Evolutionary conservation across 2,113 vertebrate genomes (phyloP).

Genomic region (Symphodus melops): DNA sequence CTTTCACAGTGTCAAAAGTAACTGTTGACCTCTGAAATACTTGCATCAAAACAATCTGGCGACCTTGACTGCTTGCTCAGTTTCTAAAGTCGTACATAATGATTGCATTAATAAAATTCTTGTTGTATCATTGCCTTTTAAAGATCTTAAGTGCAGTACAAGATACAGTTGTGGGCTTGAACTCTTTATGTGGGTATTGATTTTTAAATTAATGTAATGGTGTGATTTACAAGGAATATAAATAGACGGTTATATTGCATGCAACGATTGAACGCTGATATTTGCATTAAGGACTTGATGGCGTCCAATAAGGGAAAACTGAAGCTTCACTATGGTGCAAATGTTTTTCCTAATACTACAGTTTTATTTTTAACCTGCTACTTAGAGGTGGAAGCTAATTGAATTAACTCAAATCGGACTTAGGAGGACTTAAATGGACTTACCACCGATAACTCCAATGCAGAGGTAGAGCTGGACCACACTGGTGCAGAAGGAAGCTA

Average conservation of each 20-base stretch:
- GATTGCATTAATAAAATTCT: no score
- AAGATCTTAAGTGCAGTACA: background rate
- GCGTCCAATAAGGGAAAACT: background rate
- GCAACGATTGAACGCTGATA: background rate
- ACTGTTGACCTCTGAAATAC: background rate
- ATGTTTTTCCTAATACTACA: background rate
- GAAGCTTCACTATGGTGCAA: background rate
- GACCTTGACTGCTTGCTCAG: no score
- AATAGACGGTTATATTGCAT: background rate
- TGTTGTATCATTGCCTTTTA: background rate
- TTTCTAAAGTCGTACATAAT: no score
- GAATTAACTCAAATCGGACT: slow-evolving; percentile 19
- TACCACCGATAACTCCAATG: slow-evolving; percentile 93
- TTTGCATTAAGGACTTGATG: background rate
- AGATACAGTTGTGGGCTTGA: background rate
- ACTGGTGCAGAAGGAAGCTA: slow-evolving; percentile 90
- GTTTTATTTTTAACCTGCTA: slow-evolving; percentile 38
- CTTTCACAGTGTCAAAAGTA: background rate
- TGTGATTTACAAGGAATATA: background rate
- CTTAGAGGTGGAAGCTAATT: slow-evolving; percentile 13
- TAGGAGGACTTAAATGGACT: slow-evolving; percentile 66
- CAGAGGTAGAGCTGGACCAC: slow-evolving; percentile 92
- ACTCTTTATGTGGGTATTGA: background rate
- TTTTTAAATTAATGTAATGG: background rate
- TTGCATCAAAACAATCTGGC: background rate